phyloP scores from a whole-genome alignment of 2,888 invertebrate species.

The Aricia artaxerxes region DNA sequence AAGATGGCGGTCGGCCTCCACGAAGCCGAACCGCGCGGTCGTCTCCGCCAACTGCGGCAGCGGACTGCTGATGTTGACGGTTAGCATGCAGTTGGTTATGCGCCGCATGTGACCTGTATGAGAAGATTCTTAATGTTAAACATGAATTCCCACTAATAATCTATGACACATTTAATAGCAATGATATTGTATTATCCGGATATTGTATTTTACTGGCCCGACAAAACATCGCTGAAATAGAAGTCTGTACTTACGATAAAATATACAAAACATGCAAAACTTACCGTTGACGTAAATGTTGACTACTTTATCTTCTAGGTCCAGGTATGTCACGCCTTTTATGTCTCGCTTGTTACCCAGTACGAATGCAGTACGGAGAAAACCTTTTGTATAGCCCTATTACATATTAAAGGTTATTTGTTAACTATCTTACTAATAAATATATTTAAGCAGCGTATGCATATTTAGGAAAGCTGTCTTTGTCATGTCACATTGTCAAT shows the following conservation, averaged over 20 bases:
- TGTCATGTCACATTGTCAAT: too few species aligned
- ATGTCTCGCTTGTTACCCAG: slow-evolving; percentile 83
- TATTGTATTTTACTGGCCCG: too few species aligned
- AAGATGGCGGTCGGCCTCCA: slow-evolving; percentile 84
- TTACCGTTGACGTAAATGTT: slow-evolving; percentile 83
- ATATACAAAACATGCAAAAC: not conserved
- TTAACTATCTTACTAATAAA: too few species aligned
- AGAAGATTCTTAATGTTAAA: too few species aligned
- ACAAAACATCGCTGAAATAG: too few species aligned
- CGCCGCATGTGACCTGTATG: slow-evolving; percentile 83
- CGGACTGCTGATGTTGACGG: slow-evolving; percentile 88
- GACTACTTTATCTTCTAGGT: slow-evolving; percentile 85
- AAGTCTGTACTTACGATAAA: not conserved
- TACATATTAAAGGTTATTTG: slow-evolving; percentile 34
- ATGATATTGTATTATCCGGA: too few species aligned
- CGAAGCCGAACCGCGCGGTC: slow-evolving; percentile 85
- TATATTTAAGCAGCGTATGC: too few species aligned
- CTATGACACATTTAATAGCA: too few species aligned
- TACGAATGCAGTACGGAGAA: slow-evolving; percentile 83
- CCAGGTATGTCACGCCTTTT: slow-evolving; percentile 84
- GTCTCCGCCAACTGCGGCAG: slow-evolving; percentile 83
- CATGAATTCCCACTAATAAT: too few species aligned
- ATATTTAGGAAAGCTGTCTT: too few species aligned
- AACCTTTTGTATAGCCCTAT: slow-evolving; percentile 84
- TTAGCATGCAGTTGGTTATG: slow-evolving; percentile 87